These are phyloP conservation scores for Platysternon megacephalum DNA, from an alignment of 2,113 vertebrate genomes.

Conservation along the genomic window DNA sequence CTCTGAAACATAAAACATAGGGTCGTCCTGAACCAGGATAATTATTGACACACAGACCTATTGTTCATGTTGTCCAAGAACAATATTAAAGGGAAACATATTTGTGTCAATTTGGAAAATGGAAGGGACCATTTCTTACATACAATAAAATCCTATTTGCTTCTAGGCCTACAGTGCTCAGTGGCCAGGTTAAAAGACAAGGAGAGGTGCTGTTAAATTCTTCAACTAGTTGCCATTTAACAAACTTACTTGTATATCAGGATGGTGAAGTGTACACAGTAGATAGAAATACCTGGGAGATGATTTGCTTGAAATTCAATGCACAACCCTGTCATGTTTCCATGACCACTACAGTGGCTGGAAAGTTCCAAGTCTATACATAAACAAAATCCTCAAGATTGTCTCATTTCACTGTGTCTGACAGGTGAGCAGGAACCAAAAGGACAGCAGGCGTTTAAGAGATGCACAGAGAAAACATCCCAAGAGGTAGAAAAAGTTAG, in stretches of 20 bases:
- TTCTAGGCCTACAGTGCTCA: background rate
- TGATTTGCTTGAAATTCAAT: constrained; percentile 23
- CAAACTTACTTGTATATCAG: background rate
- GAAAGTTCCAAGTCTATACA: background rate
- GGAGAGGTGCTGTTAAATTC: background rate
- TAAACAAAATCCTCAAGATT: background rate
- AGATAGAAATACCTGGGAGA: background rate
- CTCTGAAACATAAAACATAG: background rate
- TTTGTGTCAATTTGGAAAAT: background rate
- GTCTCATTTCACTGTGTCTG: background rate
- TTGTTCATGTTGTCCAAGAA: background rate
- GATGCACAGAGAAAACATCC: background rate
- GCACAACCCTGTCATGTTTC: background rate
- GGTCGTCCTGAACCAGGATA: background rate
- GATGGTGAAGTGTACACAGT: background rate
- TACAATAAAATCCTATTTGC: background rate
- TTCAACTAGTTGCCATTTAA: background rate
- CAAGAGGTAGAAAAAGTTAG: background rate
- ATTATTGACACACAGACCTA: background rate
- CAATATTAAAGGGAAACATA: background rate
- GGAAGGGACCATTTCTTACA: background rate
- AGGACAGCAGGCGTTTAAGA: background rate
- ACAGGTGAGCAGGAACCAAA: background rate
- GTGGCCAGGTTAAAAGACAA: background rate
- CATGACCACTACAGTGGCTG: background rate